phyloP scores from a whole-genome alignment of 64 coral and sea anemone species.

The Astreopora myriophthalma region DNA sequence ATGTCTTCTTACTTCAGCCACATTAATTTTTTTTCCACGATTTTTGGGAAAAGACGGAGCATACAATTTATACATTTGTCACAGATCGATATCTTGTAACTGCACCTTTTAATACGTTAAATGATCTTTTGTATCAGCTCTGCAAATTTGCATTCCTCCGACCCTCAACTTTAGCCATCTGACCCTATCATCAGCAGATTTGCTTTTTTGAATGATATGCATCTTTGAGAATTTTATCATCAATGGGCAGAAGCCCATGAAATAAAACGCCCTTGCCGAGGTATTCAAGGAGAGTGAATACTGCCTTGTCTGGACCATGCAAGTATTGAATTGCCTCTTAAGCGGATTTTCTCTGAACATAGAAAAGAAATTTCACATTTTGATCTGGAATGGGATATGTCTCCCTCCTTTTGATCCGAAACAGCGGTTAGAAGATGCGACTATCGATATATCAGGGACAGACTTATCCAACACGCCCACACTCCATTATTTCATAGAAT shows the following conservation, averaged over 20 bases:
- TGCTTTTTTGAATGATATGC: slow-evolving; percentile 7
- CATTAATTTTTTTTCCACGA: no score
- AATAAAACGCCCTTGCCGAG: background rate
- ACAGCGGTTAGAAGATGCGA: background rate
- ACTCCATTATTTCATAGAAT: background rate
- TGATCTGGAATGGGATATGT: background rate
- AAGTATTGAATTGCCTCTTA: no score
- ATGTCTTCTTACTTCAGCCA: background rate
- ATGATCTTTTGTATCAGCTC: background rate
- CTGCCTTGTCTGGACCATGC: background rate
- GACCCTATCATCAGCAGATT: background rate
- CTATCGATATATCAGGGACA: background rate
- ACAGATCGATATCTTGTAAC: no score
- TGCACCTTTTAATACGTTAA: no score
- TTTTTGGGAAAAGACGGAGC: no score
- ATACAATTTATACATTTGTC: no score
- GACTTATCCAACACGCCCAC: background rate
- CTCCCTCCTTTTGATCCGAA: background rate
- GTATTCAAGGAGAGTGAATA: background rate
- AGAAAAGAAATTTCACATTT: background rate
- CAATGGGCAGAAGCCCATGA: background rate
- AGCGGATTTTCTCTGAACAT: no score
- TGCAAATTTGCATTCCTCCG: background rate
- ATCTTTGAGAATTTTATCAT: slow-evolving; percentile 16
- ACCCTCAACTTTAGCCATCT: background rate